Percentiles rank a stretch among this genome's conserved stretches.
phyloP scores from a whole-genome alignment of 2,888 invertebrate species.

The Agapetus fuscipes region DNA sequence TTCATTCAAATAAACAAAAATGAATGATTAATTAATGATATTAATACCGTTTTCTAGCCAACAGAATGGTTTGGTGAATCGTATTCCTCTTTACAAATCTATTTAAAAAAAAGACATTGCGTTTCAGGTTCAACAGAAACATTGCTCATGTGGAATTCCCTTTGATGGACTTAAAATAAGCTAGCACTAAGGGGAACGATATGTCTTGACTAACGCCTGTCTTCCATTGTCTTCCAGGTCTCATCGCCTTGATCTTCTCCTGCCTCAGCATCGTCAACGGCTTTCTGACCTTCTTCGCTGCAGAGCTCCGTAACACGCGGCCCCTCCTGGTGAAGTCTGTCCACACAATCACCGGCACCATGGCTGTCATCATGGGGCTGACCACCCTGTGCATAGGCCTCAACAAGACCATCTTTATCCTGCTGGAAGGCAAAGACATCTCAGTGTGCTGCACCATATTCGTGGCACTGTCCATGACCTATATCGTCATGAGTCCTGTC shows the following conservation, averaged over 20 bases:
- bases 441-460: slow-evolving; percentile 6
- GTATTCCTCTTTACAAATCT: too few relatives aligned
- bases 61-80: too few relatives aligned
- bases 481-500: slow-evolving; percentile 5
- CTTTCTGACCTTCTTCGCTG: slow-evolving; percentile 41
- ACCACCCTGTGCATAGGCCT: slow-evolving; percentile 36
- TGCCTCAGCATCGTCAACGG: slow-evolving; percentile 39
- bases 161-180: too few relatives aligned
- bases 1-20: too few relatives aligned
- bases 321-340: slow-evolving; percentile 39
- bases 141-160: too few relatives aligned
- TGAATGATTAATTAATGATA: too few relatives aligned
- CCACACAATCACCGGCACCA: slow-evolving; percentile 44
- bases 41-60: too few relatives aligned
- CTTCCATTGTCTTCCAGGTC: too few relatives aligned
- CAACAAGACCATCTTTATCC: slow-evolving; percentile 32
- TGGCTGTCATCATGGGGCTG: slow-evolving; percentile 44
- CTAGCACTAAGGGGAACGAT: too few relatives aligned
- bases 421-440: background rate
- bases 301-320: slow-evolving; percentile 39
- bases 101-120: too few relatives aligned
- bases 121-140: too few relatives aligned
- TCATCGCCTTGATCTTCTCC: slow-evolving; percentile 41
- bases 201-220: too few relatives aligned
- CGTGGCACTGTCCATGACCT: slow-evolving; percentile 6